Evolutionary conservation across 1,140 invertebrate genomes (phyloP), one percentile per base, ranked within the genome.

Genomic region (Pogonomyrmex barbatus): DNA sequence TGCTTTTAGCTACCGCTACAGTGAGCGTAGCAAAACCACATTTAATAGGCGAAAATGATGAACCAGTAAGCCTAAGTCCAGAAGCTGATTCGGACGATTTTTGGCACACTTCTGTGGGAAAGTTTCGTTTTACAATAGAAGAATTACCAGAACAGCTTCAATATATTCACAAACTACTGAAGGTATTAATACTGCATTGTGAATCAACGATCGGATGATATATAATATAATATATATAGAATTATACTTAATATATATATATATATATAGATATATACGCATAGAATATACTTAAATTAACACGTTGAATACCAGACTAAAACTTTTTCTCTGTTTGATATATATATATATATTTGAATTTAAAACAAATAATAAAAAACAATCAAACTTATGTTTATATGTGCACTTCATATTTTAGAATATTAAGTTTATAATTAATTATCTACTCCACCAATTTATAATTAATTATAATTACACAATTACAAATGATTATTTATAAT

Each of bases 91-190:
- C 97, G 87, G 96, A 97, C 54, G 96, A 98, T 92, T 98, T 98
- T 92, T 99, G 98, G 98, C 97, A 98, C 83, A 99, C 98, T 0
- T 98, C 97, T 6, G 96, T 98, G 62, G 98, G 98, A 45, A 98
- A 98, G 93, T 99, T 99, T 92, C 97, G 97, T 91, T 99, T 99
- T 94, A 96, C 96, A 65, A 97, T 99, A 17, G 97, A 98, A n/a
- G 97, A 98, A 92, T 95, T 99, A 88, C 99, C 99, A 0, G 97
- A 98, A 86, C 97, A 99, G 82, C 94, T 99, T 65, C 98, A 99
- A 93, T 98, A 99, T 67, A 98, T 99, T 88, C 97, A 99, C 94
- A 97, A 98, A 93, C 94, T 99, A 4, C 93, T 99, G 10, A 97
- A 98, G 96, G 98, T 98, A 95, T 0, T 5, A 9, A 14, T 50